Evolutionary conservation across 2,113 vertebrate species (phyloP).

Genomic region (Corynorhinus townsendii): DNA sequence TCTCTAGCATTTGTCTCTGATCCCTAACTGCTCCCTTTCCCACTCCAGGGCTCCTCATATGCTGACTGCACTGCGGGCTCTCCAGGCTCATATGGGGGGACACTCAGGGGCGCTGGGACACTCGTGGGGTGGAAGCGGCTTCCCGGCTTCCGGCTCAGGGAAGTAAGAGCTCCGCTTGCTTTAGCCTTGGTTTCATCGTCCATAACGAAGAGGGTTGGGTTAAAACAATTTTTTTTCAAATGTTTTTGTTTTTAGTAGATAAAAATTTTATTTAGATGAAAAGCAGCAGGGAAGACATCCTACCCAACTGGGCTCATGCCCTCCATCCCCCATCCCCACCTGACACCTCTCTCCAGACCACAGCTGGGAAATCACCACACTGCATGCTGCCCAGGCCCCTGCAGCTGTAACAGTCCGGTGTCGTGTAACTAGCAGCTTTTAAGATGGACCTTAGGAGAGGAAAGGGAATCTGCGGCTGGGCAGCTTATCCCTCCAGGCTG

Average conservation of each 20-base stretch:
- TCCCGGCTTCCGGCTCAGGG: background rate
- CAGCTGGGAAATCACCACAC: background rate
- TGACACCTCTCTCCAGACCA: background rate
- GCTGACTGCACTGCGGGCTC: background rate
- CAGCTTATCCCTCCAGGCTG: background rate
- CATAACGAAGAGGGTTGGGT: background rate
- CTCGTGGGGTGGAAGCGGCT: background rate
- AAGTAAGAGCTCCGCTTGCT: background rate
- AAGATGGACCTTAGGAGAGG: background rate
- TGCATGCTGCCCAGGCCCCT: no score
- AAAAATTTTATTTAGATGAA: background rate
- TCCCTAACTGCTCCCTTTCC: background rate
- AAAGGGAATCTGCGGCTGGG: background rate
- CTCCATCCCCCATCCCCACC: background rate
- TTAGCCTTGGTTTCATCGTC: background rate
- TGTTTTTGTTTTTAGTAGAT: background rate
- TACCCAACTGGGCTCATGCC: fast-evolving
- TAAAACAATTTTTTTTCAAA: background rate
- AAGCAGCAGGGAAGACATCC: background rate
- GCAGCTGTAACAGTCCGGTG: no score
- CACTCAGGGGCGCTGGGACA: background rate
- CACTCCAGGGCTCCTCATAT: fast-evolving
- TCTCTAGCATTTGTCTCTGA: background rate
- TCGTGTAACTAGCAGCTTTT: background rate
- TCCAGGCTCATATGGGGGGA: no score